A percentile compares a stretch with the other conserved stretches of the same genome.
phyloP scores from a whole-genome alignment of 2,113 vertebrate species.

The Blennius ocellaris region DNA sequence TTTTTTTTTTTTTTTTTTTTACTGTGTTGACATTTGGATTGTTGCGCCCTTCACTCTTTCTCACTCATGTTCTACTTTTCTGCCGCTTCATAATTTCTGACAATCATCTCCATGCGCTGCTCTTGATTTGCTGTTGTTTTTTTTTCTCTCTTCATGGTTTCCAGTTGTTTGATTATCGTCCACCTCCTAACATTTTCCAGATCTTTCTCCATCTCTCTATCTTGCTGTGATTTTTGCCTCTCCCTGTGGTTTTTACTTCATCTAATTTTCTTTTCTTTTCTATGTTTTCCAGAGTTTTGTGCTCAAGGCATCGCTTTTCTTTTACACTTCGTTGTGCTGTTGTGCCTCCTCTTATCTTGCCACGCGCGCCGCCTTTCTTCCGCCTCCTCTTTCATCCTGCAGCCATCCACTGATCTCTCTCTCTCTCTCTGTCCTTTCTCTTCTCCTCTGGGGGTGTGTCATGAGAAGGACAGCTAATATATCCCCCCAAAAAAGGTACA shows the following conservation, averaged over 20 bases:
- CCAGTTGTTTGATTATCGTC: conserved; percentile 41
- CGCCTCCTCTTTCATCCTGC: conserved; percentile 75
- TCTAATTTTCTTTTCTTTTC: conserved; percentile 86
- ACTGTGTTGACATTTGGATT: conserved; percentile 25
- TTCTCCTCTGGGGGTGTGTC: conserved; percentile 90
- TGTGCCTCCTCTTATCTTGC: conserved; percentile 57
- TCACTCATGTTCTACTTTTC: conserved; percentile 25
- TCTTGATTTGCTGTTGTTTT: conserved; percentile 50
- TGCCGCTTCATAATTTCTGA: conserved; percentile 28
- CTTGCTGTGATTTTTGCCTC: conserved; percentile 49
- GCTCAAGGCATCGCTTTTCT: conserved; percentile 81
- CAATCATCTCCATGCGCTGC: conserved; percentile 20
- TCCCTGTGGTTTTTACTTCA: conserved; percentile 69
- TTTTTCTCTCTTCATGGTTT: conserved; percentile 25
- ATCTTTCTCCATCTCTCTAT: conserved; percentile 43
- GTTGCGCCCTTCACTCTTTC: conserved; percentile 7
- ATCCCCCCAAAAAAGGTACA: conserved; percentile 96
- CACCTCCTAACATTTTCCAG: conserved; percentile 31
- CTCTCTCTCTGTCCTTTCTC: conserved; percentile 76
- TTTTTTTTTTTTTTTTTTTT: too few relatives aligned
- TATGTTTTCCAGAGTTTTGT: conserved; percentile 89
- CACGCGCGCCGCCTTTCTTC: conserved; percentile 28
- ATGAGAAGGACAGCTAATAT: conserved; percentile 94
- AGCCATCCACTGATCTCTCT: conserved; percentile 89
- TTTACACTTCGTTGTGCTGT: conserved; percentile 57